Conservation (phyloP, 2,888 invertebrate genomes). For the Dione vanillae region DNA sequence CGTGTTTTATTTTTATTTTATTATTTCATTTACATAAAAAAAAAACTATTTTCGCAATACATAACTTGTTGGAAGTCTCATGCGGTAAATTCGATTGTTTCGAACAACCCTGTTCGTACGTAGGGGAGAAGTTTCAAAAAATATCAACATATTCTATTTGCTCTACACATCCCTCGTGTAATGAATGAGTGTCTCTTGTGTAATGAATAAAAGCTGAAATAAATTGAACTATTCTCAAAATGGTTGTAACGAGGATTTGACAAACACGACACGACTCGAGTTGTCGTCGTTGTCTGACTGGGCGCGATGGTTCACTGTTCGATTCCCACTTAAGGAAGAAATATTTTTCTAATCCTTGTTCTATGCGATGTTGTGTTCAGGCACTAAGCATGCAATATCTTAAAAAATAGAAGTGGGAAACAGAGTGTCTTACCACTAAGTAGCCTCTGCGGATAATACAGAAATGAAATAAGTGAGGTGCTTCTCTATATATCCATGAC, state of each 20-base stretch:
- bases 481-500: too few species aligned
- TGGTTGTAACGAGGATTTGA: slow-evolving; percentile 12
- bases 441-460: too few species aligned
- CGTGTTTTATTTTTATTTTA: too few species aligned
- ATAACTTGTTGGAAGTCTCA: slow-evolving; percentile 43
- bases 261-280: not conserved
- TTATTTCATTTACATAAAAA: slow-evolving; percentile 1
- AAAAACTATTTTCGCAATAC: not conserved
- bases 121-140: slow-evolving; percentile 31
- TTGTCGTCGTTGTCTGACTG: not conserved
- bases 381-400: too few species aligned
- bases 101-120: slow-evolving; percentile 37
- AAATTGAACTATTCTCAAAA: slow-evolving; percentile 37
- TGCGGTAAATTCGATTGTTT: slow-evolving; percentile 53
- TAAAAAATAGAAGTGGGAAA: too few species aligned
- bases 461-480: too few species aligned
- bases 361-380: too few species aligned
- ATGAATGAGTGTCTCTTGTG: slow-evolving; percentile 41
- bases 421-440: too few species aligned
- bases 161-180: too few species aligned
- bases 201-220: slow-evolving; percentile 37
- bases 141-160: slow-evolving; percentile 30
- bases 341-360: too few species aligned
- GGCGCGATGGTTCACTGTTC: too few species aligned
- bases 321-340: too few species aligned